Evolutionary conservation across 2,797 vertebrate genomes (phyloP), one percentile per base, ranked within the genome.

Genomic region (Poecilia picta): DNA sequence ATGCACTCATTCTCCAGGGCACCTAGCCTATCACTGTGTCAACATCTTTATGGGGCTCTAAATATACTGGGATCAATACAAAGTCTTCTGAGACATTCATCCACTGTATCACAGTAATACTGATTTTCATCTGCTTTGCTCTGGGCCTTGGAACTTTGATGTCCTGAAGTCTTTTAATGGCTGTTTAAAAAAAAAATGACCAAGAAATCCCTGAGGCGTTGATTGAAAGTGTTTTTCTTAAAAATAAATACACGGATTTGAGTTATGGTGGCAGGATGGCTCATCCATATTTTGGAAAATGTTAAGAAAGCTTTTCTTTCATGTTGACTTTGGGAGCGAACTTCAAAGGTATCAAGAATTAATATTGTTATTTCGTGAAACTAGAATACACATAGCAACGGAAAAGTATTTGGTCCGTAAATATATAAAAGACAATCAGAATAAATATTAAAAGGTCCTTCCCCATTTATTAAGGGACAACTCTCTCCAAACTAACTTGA

Each of bases 1-100:
- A 49, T 36, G 82, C 86, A 78, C 86, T 89, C 80, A n/a, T 89
- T 90, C 87, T 92, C 87, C 82, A 75, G 85, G 88, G 85, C 87
- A 73, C 73, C 85, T 81, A 81, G 90, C 91, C 91, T 91, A 92
- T 92, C 91, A 89, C 92, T 84, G 91, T 91, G 91, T 92, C 93
- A 93, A 93, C 88, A 91, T 94, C 87, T 91, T 92, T 92, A 92
- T 92, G 89, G 89, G 91, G 89, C 91, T 92, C 91, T 92, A 93
- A 93, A 94, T 91, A 92, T 89, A 91, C 89, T 39, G 39, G 76
- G 89, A 95, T 94, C 93, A 88, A 94, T 93, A 91, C 64, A 25
- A 62, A 87, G 88, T 87, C 91, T 85, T 89, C 78, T 70, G 89
- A 91, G 88, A 84, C 89, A 81, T 92, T 89, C 83, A 73, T 91